Conservation (phyloP, 2,113 vertebrate species). For the Odontophorus gujanensis region DNA sequence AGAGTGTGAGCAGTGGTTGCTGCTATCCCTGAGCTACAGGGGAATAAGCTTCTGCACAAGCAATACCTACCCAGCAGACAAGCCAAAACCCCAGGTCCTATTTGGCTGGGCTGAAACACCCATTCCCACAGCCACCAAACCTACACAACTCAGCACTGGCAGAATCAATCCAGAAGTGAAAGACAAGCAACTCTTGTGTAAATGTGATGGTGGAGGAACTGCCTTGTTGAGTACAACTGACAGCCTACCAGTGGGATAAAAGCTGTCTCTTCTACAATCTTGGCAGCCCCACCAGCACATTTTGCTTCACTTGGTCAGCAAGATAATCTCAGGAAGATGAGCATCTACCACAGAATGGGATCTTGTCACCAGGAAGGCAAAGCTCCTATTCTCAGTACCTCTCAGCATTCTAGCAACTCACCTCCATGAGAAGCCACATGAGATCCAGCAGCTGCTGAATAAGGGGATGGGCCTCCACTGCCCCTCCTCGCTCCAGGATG, state of each 20-base stretch:
- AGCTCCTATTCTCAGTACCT: neutral
- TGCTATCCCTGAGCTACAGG: neutral
- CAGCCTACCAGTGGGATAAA: neutral
- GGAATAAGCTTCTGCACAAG: neutral
- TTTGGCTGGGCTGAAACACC: neutral
- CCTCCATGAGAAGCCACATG: constrained; percentile 99
- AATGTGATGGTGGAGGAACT: neutral
- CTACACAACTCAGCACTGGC: neutral
- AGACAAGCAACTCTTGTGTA: neutral
- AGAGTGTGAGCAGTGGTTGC: neutral
- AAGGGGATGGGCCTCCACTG: constrained; percentile 86
- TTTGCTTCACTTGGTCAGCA: neutral
- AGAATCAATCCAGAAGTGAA: neutral
- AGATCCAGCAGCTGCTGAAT: constrained; percentile 93
- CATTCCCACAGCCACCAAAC: neutral
- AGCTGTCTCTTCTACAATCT: neutral
- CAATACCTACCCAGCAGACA: neutral
- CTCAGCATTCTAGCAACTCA: constrained; percentile 54
- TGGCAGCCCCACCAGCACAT: neutral
- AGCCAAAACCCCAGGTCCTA: neutral
- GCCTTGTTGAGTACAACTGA: neutral
- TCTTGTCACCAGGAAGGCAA: neutral
- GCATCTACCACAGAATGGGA: neutral
- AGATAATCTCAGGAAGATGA: neutral
- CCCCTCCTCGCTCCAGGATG: constrained; percentile 87